Evolutionary conservation across 2,113 vertebrate species (phyloP).

Genomic region (Pseudorhombus dupliciocellatus): DNA sequence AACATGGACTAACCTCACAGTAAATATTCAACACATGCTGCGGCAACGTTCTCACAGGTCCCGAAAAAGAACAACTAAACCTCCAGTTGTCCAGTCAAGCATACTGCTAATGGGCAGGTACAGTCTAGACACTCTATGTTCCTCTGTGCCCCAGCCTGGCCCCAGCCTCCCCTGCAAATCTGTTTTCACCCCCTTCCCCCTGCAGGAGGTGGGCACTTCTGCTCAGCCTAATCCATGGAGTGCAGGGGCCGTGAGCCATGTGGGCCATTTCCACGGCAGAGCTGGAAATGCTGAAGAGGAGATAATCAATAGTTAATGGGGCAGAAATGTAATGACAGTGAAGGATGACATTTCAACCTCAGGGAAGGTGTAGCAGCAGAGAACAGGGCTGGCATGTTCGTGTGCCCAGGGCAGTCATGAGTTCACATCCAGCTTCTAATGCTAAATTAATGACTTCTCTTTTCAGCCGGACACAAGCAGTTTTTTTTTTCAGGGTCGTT

Average conservation of each 20-base stretch:
- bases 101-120: conserved; percentile 50
- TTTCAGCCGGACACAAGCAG: conserved; percentile 61
- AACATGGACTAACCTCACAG: conserved; percentile 26
- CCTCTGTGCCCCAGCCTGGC: conserved; percentile 10
- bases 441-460: conserved; percentile 78
- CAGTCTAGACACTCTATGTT: conserved; percentile 18
- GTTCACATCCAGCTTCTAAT: conserved; percentile 72
- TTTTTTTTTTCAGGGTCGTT: too few species aligned
- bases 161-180: conserved; percentile 14
- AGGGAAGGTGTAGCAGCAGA: conserved; percentile 58
- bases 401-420: conserved; percentile 61
- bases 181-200: not conserved
- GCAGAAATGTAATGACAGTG: conserved; percentile 70
- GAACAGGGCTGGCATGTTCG: conserved; percentile 52
- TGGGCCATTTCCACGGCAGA: conserved; percentile 56
- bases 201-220: conserved; percentile 35
- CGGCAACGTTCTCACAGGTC: conserved; percentile 54
- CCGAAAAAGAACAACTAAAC: conserved; percentile 60
- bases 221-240: conserved; percentile 27
- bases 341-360: conserved; percentile 71
- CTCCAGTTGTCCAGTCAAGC: conserved; percentile 46
- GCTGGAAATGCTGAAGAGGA: conserved; percentile 65
- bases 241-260: conserved; percentile 21
- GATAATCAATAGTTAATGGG: conserved; percentile 81
- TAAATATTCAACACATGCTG: conserved; percentile 68